Conservation (phyloP, 1,140 invertebrate species). For the Brachionus paranguensis region DNA sequence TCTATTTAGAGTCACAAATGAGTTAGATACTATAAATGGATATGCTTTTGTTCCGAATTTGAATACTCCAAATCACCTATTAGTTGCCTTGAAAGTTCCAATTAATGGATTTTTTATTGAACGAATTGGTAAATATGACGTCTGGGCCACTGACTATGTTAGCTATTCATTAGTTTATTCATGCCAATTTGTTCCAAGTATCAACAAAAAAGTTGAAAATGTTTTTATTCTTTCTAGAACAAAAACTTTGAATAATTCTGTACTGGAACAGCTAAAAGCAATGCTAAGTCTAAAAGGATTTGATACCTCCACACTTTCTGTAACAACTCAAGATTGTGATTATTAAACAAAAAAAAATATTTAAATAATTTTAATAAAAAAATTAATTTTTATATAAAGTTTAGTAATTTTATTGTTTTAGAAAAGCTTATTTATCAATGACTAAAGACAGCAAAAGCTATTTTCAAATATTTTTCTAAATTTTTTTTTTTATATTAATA, state of each 20-base stretch:
- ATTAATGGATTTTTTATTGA: constrained; percentile 31
- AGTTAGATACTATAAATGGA: neutral
- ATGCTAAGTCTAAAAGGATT: constrained; percentile 2
- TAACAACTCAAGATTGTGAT: constrained; percentile 21
- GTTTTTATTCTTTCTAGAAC: constrained; percentile 27
- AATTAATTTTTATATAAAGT: neutral
- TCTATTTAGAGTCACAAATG: neutral
- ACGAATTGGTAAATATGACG: constrained; percentile 26
- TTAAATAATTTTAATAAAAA: neutral
- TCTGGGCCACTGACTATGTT: constrained; percentile 24
- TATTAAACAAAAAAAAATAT: neutral
- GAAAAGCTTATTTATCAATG: too few species aligned
- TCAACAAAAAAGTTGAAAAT: constrained; percentile 12
- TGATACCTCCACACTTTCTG: neutral
- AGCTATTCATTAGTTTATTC: constrained; percentile 37
- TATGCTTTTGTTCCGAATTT: constrained; percentile 26
- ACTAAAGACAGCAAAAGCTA: too few species aligned
- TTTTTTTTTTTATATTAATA: too few species aligned
- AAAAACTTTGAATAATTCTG: neutral
- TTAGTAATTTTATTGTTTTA: too few species aligned
- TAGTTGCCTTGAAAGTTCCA: constrained; percentile 5
- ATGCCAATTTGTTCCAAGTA: neutral
- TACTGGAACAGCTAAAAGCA: neutral
- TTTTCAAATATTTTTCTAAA: too few species aligned
- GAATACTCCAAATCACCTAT: constrained; percentile 17